Base-by-base conservation (phyloP, 2,888 invertebrate species). In the Conistra vaccinii region DNA sequence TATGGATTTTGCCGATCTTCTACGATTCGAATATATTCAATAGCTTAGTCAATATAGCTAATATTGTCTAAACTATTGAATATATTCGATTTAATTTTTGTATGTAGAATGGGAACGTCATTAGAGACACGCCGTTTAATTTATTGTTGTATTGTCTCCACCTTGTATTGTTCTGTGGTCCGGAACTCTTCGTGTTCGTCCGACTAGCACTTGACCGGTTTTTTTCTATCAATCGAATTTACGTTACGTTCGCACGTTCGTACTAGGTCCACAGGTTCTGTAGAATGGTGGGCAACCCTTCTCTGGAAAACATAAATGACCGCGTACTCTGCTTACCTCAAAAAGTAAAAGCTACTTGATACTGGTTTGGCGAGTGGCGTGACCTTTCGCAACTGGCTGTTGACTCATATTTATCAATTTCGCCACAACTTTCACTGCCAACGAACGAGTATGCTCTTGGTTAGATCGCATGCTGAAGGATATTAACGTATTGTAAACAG, bases 341-440 rank as follows among this genome's bases (percentile, higher is more conserved):
- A 77, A 83, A 87, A 87, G 85, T 86, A 85, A 85, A 87, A 85
- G 85, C 83, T 51, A 23, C 65, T 73, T 65, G 57, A 76, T 70
- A 83, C 82, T 45, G 77, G 87, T 87, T 85, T 76, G 39, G 63
- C 71, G 81, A 73, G 70, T 61, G 57, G 58, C 61, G 60, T 80
- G 86, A 86, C 86, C 87, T 86, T 78, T 85, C 29, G 35, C 62
- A 63, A 83, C 80, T 69, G 76, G 80, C 69, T 79, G 35, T 69
- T 85, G 86, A 87, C 73, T 86, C 85, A 86, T 76, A 83, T 74
- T 83, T 87, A 80, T 86, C 80, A 87, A 83, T 87, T 87, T 85
- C 70, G 77, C 83, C 42, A 39, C 17, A 20, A 83, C 85, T 86
- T 86, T 86, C 85, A 76, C 85, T 79, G 58, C 35, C 66, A 71